These are phyloP conservation scores for Plagodis dolabraria DNA, from an alignment of 2,888 invertebrate genomes.

Conservation along the genomic window DNA sequence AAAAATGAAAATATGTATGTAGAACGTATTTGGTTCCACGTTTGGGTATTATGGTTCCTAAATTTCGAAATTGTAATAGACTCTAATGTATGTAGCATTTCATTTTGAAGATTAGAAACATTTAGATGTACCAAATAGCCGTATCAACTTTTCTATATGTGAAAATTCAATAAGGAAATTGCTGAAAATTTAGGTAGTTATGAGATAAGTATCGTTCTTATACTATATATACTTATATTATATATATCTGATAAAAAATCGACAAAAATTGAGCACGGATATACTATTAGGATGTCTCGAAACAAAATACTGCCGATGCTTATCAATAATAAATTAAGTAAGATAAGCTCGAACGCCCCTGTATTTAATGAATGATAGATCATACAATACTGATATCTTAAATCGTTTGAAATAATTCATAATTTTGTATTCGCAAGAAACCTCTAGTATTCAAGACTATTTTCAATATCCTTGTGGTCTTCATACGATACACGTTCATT, in stretches of 20 bases:
- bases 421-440: slow-evolving; percentile 70
- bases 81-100: slow-evolving; percentile 83
- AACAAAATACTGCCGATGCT: slow-evolving; percentile 79
- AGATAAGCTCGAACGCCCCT: slow-evolving; percentile 63
- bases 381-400: slow-evolving; percentile 37
- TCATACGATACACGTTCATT: slow-evolving; percentile 79
- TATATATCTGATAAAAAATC: slow-evolving; percentile 61
- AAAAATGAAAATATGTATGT: slow-evolving; percentile 71
- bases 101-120: slow-evolving; percentile 79
- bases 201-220: slow-evolving; percentile 77
- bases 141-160: slow-evolving; percentile 83
- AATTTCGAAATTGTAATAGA: slow-evolving; percentile 85
- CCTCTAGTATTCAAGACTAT: slow-evolving; percentile 49
- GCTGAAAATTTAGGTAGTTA: slow-evolving; percentile 78
- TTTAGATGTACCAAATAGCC: slow-evolving; percentile 83
- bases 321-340: slow-evolving; percentile 65
- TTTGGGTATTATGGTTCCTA: slow-evolving; percentile 86
- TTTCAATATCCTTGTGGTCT: slow-evolving; percentile 84
- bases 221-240: slow-evolving; percentile 29
- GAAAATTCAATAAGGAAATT: slow-evolving; percentile 75
- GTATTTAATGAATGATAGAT: slow-evolving; percentile 33
- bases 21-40: slow-evolving; percentile 80
- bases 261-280: slow-evolving; percentile 79
- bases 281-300: slow-evolving; percentile 78
- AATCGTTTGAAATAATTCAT: slow-evolving; percentile 39